Evolutionary conservation across 2,113 vertebrate genomes (phyloP).

Genomic region (Carassius gibelio): DNA sequence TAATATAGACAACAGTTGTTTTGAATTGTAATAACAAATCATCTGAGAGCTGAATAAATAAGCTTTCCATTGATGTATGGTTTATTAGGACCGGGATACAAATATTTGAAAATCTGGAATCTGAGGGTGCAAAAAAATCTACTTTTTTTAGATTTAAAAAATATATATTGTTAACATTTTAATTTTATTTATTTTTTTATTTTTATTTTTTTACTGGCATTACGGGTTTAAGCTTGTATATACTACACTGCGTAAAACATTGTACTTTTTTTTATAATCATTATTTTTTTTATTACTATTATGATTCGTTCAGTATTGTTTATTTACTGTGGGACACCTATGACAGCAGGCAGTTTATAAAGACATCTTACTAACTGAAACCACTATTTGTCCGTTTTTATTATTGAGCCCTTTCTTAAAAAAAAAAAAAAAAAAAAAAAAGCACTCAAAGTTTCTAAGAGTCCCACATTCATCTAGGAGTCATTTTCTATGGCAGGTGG

Average conservation of each 20-base stretch:
- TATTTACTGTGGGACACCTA: constrained; percentile 2
- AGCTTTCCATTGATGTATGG: too few relatives aligned
- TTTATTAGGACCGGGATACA: too few relatives aligned
- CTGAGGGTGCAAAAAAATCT: too few relatives aligned
- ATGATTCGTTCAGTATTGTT: neutral
- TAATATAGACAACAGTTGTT: too few relatives aligned
- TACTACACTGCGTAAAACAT: neutral
- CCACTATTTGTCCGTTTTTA: constrained; percentile 8
- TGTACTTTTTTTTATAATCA: neutral
- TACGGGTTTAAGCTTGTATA: neutral
- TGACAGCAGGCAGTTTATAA: neutral
- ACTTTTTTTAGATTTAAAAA: too few relatives aligned
- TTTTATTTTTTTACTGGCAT: too few relatives aligned
- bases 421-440: too few relatives aligned
- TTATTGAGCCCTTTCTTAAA: neutral
- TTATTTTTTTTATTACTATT: neutral
- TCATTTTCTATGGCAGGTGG: constrained; percentile 27
- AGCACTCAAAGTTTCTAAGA: neutral
- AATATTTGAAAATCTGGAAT: too few relatives aligned
- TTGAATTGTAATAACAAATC: too few relatives aligned
- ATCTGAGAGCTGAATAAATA: too few relatives aligned
- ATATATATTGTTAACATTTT: too few relatives aligned
- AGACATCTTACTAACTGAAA: neutral
- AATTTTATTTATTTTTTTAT: too few relatives aligned
- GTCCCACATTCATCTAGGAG: neutral